Evolutionary conservation across 2,113 vertebrate genomes (phyloP), one percentile per base, ranked within the genome.

Genomic region (Pangasianodon hypophthalmus): DNA sequence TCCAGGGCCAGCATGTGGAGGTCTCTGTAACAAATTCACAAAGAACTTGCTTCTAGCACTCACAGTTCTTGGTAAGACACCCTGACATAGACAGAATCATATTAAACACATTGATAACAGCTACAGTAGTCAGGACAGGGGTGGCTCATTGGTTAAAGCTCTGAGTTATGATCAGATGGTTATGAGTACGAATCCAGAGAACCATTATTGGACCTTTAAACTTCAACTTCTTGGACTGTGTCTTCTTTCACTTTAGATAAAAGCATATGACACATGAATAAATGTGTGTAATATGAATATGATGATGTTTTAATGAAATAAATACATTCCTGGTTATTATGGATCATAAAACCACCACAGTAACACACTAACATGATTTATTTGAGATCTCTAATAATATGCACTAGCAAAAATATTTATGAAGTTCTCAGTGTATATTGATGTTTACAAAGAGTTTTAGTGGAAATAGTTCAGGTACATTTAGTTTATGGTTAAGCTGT

Each of bases 31-130:
- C 91, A 98, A 96, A 29, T 94, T 99, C 90, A 96, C 95, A 92
- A 98, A 96, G 92, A 99, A 99, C 90, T 96, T 99, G 91, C 96
- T 99, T 88, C 97, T 99, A 64, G 97, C 97, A 0, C 96, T 99
- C 52, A 99, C 98, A 0, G 96, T 99, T 82, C 96, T 98, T 0
- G 98, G 98, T 98, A 96, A 94, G 97, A 92, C 46, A 16, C 21
- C 11, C 44, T 62, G 6, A 32, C 52, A 44, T 32, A 50, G 48
- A 54, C n/a, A 86, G 29, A 86, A 18, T 19, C 29, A 50, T 24
- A 50, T 44, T 44, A 37, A 52, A 69, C n/a, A 69, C 44, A 54
- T 32, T 81, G 14, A 54, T 19, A 54, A 81, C 29, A 56, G 80
- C 16, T 37, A 58, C 16, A 82, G 2, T 19, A 37, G 7, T 80